Evolutionary conservation across 2,797 vertebrate genomes (phyloP).

Genomic region (Acipenser transmontanus): DNA sequence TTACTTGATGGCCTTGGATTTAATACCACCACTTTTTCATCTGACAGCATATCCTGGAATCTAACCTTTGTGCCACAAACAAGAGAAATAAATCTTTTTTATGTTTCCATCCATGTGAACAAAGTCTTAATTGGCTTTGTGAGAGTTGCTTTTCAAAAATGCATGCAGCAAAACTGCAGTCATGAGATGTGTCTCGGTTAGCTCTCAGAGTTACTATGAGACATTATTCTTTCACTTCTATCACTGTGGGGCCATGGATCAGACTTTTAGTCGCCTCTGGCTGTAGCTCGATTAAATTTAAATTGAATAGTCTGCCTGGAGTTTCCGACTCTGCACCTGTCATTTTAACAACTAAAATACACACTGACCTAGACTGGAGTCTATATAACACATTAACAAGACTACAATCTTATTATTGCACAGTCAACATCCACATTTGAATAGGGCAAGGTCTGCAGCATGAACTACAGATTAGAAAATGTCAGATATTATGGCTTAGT

Average conservation of each 20-base stretch:
- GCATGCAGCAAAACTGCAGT: constrained; percentile 62
- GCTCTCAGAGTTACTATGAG: constrained; percentile 38
- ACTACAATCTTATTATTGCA: too few relatives aligned
- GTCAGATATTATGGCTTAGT: too few relatives aligned
- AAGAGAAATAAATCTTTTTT: constrained; percentile 53
- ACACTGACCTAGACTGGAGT: too few relatives aligned
- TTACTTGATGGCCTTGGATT: too few relatives aligned
- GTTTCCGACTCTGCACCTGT: not conserved
- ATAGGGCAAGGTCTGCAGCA: too few relatives aligned
- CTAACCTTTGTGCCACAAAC: constrained; percentile 16
- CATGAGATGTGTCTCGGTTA: constrained; percentile 49
- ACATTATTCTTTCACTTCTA: constrained; percentile 50
- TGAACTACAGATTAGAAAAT: too few relatives aligned
- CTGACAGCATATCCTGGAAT: too few relatives aligned
- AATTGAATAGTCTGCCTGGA: not conserved
- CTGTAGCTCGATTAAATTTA: not conserved
- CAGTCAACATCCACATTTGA: too few relatives aligned
- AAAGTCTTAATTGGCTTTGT: constrained; percentile 51
- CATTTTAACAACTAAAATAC: not conserved
- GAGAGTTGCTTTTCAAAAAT: constrained; percentile 67
- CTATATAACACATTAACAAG: too few relatives aligned
- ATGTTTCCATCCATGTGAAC: constrained; percentile 52
- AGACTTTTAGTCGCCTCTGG: not conserved
- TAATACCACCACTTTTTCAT: too few relatives aligned
- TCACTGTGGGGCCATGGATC: constrained; percentile 29